Evolutionary conservation across 2,797 vertebrate genomes (phyloP).

Genomic region (Paratrypauchen microcephalus): DNA sequence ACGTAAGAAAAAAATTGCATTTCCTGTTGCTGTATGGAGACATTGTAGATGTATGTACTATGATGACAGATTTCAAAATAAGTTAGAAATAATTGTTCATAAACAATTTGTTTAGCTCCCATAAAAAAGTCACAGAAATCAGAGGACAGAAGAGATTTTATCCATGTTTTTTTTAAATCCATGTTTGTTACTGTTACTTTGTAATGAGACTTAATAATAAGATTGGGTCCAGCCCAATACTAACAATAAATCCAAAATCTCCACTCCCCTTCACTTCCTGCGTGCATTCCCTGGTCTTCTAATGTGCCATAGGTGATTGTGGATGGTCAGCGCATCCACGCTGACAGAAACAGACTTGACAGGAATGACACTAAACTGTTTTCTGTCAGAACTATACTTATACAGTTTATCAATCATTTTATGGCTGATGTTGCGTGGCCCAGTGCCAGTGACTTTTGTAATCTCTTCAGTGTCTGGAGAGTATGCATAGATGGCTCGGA

Average conservation of each 20-base stretch:
- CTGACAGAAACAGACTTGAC: constrained; percentile 95
- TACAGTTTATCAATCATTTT: constrained; percentile 98
- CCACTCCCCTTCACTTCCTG: constrained; percentile 66
- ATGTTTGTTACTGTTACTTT: constrained; percentile 22
- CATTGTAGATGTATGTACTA: background rate
- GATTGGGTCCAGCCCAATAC: constrained; percentile 66
- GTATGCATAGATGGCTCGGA: constrained; percentile 92
- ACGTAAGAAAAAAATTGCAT: background rate
- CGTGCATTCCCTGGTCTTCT: constrained; percentile 88
- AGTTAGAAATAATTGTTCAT: background rate
- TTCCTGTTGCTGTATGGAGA: background rate
- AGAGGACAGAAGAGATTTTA: background rate
- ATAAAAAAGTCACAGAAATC: background rate
- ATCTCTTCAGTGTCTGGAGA: constrained; percentile 94
- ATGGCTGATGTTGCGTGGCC: constrained; percentile 85
- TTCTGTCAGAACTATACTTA: constrained; percentile 97
- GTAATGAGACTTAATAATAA: constrained; percentile 12
- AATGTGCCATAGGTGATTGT: constrained; percentile 94
- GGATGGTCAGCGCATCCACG: constrained; percentile 94
- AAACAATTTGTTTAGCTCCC: background rate
- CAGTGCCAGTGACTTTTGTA: constrained; percentile 89
- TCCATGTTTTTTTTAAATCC: too few relatives aligned
- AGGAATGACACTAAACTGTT: constrained; percentile 93
- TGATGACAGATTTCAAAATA: background rate
- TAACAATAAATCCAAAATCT: constrained; percentile 3